Conservation (phyloP, 1,140 invertebrate species). For the Zaprionus davidi region DNA sequence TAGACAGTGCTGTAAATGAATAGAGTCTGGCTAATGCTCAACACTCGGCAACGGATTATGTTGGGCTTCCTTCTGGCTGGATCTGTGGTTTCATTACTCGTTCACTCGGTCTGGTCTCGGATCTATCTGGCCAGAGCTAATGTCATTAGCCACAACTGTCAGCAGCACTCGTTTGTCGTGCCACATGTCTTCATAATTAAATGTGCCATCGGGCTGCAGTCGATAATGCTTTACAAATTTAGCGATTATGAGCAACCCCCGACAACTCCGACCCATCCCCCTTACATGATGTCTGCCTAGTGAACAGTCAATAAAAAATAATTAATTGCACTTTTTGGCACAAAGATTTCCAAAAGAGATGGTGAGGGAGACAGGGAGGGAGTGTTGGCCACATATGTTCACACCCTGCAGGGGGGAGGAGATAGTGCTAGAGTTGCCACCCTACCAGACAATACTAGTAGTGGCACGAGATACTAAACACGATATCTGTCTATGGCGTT, state of each 20-base stretch:
- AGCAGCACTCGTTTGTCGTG: constrained; percentile 38
- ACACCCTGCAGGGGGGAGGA: constrained; percentile 51
- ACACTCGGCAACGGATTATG: constrained; percentile 66
- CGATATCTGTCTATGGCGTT: constrained; percentile 66
- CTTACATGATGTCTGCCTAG: constrained; percentile 2
- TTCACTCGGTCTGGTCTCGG: constrained; percentile 1
- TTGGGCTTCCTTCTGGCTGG: constrained; percentile 46
- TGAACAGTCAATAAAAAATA: constrained; percentile 76
- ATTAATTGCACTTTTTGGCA: constrained; percentile 79
- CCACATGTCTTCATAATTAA: constrained; percentile 81
- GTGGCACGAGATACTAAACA: constrained; percentile 18
- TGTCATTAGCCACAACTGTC: constrained; percentile 80
- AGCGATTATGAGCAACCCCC: constrained; percentile 54
- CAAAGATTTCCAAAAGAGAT: constrained; percentile 46
- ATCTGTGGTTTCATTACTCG: background rate
- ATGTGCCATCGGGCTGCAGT: constrained; percentile 50
- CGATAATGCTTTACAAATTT: constrained; percentile 77
- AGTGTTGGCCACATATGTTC: constrained; percentile 63
- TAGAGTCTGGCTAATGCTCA: constrained; percentile 44
- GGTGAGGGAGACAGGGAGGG: background rate
- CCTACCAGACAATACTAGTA: constrained; percentile 18
- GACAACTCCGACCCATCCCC: background rate
- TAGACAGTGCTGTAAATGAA: constrained; percentile 25
- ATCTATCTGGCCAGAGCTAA: constrained; percentile 41
- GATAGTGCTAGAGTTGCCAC: constrained; percentile 35